Evolutionary conservation across 1,140 invertebrate genomes (phyloP).

Genomic region (Drosophila funebris): DNA sequence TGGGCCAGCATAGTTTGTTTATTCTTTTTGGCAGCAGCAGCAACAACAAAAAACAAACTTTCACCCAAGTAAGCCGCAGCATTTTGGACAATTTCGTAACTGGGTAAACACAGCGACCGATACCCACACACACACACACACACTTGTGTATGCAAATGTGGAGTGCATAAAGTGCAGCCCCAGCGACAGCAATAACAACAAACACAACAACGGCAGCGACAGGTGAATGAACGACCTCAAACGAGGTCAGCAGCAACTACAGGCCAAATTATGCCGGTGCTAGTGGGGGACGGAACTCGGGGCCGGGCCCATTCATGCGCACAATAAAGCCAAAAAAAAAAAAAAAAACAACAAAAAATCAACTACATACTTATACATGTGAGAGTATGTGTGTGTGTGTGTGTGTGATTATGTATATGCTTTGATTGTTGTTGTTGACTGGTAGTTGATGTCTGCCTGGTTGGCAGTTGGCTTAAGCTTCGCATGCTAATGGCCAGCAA

Average conservation of each 20-base stretch:
- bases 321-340: slow-evolving; percentile 70
- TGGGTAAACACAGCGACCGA: slow-evolving; percentile 66
- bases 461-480: slow-evolving; percentile 47
- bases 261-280: slow-evolving; percentile 45
- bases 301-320: slow-evolving; percentile 68
- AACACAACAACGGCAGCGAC: slow-evolving; percentile 49
- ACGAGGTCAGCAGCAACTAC: slow-evolving; percentile 71
- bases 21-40: slow-evolving; percentile 35
- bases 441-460: slow-evolving; percentile 40
- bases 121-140: slow-evolving; percentile 29
- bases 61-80: slow-evolving; percentile 78
- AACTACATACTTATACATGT: slow-evolving; percentile 35
- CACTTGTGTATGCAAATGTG: slow-evolving; percentile 66
- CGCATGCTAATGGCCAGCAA: slow-evolving; percentile 43
- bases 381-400: slow-evolving; percentile 4
- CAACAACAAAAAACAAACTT: slow-evolving; percentile 71
- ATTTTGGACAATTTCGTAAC: slow-evolving; percentile 82
- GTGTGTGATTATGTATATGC: slow-evolving; percentile 23
- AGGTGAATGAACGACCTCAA: slow-evolving; percentile 83
- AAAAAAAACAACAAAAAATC: slow-evolving; percentile 33
- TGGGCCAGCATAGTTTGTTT: slow-evolving; percentile 27
- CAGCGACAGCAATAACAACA: slow-evolving; percentile 17
- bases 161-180: slow-evolving; percentile 74
- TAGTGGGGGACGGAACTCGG: slow-evolving; percentile 11
- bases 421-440: slow-evolving; percentile 21